Base-by-base conservation (phyloP, 2,113 vertebrate genomes). In the Macaca mulatta region DNA sequence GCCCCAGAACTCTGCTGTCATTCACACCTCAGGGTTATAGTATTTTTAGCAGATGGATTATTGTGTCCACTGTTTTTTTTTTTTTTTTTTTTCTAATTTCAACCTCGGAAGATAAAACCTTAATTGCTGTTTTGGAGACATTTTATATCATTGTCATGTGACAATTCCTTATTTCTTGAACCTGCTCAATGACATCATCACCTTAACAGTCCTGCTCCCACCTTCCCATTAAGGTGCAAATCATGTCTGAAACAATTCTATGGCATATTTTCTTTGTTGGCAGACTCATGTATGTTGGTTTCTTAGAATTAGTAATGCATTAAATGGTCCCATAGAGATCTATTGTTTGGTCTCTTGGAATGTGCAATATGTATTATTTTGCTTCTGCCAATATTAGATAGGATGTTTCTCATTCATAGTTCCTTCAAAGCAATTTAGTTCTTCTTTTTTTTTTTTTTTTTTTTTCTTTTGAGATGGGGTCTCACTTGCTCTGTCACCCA, bases 351-450 rank as follows among this genome's bases (percentile, higher is more conserved):
- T 75, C 35, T 97, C 55, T 43, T 82, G 13, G 55, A 75, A 75
- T 93, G 64, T 70, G 1, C 74, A 83, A 69, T 83, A 30, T 55
- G 59, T 95, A 32, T 59, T 94, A 43, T 85, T 89, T 78, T 85
- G 55, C 35, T 70, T 94, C 61, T 95, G 75, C 50, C 79, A 87
- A 18, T 72, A 90, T 87, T 93, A 55, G n/a, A 3, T 87, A 74
- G 32, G 10, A 40, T 84, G 23, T 75, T 59, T 93, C 57, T 82
- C 61, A 82, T 82, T 50, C 38, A 57, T 80, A 86, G 22, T 64
- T 92, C 75, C 74, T 79, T 92, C 69, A 93, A 79, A 92, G 59
- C 20, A 64, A 61, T 75, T 84, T 90, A 84, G 50, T 86, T 96
- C 55, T 96, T 95, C 13, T 30, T 14, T 12, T 27, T 64, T 64